Evolutionary conservation across 1,140 invertebrate genomes (phyloP), one percentile per base, ranked within the genome.

Genomic region (Cydia amplana): DNA sequence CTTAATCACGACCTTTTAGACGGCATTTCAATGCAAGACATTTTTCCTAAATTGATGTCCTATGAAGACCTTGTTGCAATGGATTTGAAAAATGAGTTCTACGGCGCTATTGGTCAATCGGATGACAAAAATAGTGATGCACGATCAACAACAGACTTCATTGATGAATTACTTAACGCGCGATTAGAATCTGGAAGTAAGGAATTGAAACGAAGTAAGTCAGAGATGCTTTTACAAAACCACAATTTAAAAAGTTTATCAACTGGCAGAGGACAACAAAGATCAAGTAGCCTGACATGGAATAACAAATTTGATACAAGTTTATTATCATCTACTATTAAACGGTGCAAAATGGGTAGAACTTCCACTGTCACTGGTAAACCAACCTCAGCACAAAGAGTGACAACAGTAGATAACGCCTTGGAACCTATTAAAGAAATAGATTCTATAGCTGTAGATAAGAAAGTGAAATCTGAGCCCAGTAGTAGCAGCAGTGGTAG

Each of bases 1-100:
- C 84, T 97, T 18, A 96, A 96, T 49, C 95, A 96, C 81, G 96
- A 97, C 83, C 87, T 97, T 40, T 89, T 97, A 10, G 96, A 97
- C 83, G 96, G 96, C 20, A 96, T 97, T 84, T 97, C 96, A 2
- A 96, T 97, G 95, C 95, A 97, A 89, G 95, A 96, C 79, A 95
- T 96, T 75, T 96, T 96, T 84, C 95, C 95, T 9, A 95, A 95
- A 86, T 89, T 94, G 64, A 94, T 95, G 94, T 94, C 93, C 40
- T 94, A 94, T 80, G 94, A 95, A 78, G 94, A 94, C 81, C 87
- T 94, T 49, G 85, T 93, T 60, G 89, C 88, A 0, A 93, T 95
- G 83, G 94, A 95, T 84, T 84, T 95, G 10, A 95, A 95, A 81
- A 94, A 90, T 78, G 94, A 95, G 78, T 93, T 93, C 28, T 94